Base-by-base conservation (phyloP, 1,140 invertebrate species). In the Drosophila arawakana region DNA sequence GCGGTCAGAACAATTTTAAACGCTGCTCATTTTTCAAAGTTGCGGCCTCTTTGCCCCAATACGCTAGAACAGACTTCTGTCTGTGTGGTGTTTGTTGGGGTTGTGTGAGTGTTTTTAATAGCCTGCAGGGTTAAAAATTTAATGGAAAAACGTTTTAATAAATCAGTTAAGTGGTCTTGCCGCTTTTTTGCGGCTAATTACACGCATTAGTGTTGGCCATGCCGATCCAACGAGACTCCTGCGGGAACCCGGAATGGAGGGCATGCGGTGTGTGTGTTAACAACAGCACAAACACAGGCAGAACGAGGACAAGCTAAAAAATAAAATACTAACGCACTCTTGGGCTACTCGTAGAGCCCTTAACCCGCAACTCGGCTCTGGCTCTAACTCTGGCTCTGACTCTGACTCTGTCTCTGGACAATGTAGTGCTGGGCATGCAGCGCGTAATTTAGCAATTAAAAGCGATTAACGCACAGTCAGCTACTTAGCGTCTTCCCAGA, bases 81-180 rank as follows among this genome's bases (percentile, higher is more conserved):
- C 50, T 67, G 50, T 71, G 49, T 74, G 60, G 61, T 70, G 61
- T 66, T 55, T 50, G 47, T 43, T 76, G 46, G 43, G 46, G n/a
- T 18, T 71, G 50, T 71, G 73, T 66, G 55, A 71, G 83, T 83
- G 76, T 72, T 83, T 89, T 89, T 89, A 89, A 89, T 89, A 89
- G 84, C 84, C 80, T 71, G 80, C 80, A 89, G 84, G 84, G 84
- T 89, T 89, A 89, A 89, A 89, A 89, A 89, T 89, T 89, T 89
- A 89, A 89, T 89, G 84, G 84, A 89, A 89, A 89, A 89, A 89
- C 84, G 84, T 89, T 89, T 89, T 89, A 89, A 89, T 89, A 89
- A 89, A 89, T 89, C 84, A 89, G 84, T 89, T 89, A 89, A 89
- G 85, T 89, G 84, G 84, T 89, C 84, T 89, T 89, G 84, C 84